Evolutionary conservation across 2,888 invertebrate species (phyloP), one percentile per base, ranked within the genome.

Genomic region (Cryptocheilus praepositus): DNA sequence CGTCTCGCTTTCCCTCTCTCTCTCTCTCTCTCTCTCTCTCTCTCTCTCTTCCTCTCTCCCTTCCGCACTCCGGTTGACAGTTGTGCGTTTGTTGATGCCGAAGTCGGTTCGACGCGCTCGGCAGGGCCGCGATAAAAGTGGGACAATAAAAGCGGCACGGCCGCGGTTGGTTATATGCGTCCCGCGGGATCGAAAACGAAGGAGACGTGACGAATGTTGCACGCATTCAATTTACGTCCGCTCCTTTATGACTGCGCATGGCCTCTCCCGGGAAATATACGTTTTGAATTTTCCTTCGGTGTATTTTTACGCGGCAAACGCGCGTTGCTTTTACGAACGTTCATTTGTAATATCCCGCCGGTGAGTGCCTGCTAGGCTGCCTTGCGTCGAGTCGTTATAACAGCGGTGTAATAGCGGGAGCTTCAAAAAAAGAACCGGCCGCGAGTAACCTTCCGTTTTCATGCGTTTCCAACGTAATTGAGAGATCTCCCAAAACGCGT

Each of bases 221-320:
- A 51, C 70, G 71, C 71, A 65, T 70, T 76, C 64, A 62, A 69
- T 71, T 70, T 57, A 67, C 70, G 63, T 43, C 56, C 8, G 25
- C 46, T 44, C 49, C 49, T 73, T 73, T 70, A 70, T 60, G 67
- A 61, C 51, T 25, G n/a, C 46, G 53, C 8, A 11, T n/a, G 49
- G 49, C 49, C 49, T 16, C 69, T 67, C 76, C 58, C 67, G 67
- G 76, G 74, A 76, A 76, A 76, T 74, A 67, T 64, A 66, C 61
- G 70, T 70, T 57, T 76, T 65, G 69, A 67, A 71, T 76, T 76
- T 36, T 76, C 76, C 64, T 76, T 36, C 54, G 51, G 66, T 53
- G 18, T 52, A 45, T 67, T 57, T 46, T 61, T 61, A 73, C 43
- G 43, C 55, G 63, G 36, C 36, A 4, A 25, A 5, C 25, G 25